Percentiles rank a stretch among this genome's conserved stretches.
phyloP scores from a whole-genome alignment of 2,113 vertebrate genomes.

The Tamias sibiricus region DNA sequence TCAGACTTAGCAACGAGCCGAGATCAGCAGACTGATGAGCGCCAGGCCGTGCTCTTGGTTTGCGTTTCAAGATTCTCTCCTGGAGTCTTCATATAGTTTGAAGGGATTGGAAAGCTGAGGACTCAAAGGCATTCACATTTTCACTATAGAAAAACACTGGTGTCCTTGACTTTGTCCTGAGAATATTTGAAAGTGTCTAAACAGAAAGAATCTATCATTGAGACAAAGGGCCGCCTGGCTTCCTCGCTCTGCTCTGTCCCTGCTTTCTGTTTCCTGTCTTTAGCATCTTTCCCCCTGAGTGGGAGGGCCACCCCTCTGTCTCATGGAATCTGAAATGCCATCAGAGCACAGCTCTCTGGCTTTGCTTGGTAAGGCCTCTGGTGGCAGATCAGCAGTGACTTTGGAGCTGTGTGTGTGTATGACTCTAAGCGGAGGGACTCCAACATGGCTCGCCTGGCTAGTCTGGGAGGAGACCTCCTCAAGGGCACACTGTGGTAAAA shows the following conservation, averaged over 20 bases:
- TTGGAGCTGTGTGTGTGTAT: no score
- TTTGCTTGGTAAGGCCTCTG: neutral
- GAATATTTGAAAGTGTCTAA: neutral
- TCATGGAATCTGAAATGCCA: neutral
- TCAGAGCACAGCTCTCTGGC: neutral
- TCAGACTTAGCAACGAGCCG: accelerated
- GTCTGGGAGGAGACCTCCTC: neutral
- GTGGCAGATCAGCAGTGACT: accelerated
- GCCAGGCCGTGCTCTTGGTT: neutral
- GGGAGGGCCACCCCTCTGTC: neutral
- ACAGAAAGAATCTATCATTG: no score
- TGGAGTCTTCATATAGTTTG: neutral
- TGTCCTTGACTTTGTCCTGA: neutral
- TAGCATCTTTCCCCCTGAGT: no score
- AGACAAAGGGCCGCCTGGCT: no score
- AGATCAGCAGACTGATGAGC: accelerated
- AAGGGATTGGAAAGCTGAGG: neutral
- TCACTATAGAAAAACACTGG: neutral
- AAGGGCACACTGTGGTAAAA: neutral
- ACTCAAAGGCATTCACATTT: neutral
- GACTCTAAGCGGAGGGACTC: neutral
- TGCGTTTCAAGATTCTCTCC: neutral
- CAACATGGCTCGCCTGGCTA: no score
- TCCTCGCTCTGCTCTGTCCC: neutral
- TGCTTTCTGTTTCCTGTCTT: neutral